Conservation (phyloP, 1,140 invertebrate genomes). For the Matsumurasca onukii region DNA sequence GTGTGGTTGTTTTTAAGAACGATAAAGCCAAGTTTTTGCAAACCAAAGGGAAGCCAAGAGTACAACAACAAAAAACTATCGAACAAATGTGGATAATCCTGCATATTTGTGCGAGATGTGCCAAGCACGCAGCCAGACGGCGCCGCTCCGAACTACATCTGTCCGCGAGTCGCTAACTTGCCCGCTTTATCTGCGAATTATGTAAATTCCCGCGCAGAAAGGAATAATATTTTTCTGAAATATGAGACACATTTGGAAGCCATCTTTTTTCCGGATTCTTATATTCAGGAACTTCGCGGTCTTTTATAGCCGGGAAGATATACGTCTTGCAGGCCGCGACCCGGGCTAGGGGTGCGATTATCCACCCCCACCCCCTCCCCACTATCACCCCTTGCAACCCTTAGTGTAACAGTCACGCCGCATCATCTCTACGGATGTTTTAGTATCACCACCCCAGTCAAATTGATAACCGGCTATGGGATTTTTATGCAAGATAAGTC, state of each 20-base stretch:
- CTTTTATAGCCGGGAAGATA: not conserved
- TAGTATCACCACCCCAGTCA: conserved; percentile 3
- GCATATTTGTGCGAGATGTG: too few relatives aligned
- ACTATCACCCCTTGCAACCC: not conserved
- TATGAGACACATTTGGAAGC: conserved; percentile 33
- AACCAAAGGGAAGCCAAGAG: too few relatives aligned
- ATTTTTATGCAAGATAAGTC: conserved; percentile 27
- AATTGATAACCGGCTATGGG: conserved; percentile 24
- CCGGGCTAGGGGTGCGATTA: conserved; percentile 6
- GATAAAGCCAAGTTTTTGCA: too few relatives aligned
- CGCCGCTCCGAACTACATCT: conserved; percentile 33
- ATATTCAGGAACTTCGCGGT: conserved; percentile 7
- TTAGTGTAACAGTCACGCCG: conserved; percentile 13
- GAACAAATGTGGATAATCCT: too few relatives aligned
- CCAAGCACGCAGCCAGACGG: not conserved
- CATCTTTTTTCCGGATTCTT: conserved; percentile 30
- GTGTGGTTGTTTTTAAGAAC: too few relatives aligned
- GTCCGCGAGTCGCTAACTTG: conserved; percentile 38
- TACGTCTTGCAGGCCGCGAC: conserved; percentile 4
- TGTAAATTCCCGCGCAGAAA: conserved; percentile 37
- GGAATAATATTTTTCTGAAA: conserved; percentile 40
- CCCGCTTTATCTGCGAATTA: conserved; percentile 38
- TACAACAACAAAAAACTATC: too few relatives aligned
- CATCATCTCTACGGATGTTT: conserved; percentile 17
- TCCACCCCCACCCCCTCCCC: not conserved